Percentiles rank a stretch among this genome's conserved stretches.
Evolutionary conservation across 1,140 invertebrate species (phyloP).

Genomic region (Phthorimaea operculella): DNA sequence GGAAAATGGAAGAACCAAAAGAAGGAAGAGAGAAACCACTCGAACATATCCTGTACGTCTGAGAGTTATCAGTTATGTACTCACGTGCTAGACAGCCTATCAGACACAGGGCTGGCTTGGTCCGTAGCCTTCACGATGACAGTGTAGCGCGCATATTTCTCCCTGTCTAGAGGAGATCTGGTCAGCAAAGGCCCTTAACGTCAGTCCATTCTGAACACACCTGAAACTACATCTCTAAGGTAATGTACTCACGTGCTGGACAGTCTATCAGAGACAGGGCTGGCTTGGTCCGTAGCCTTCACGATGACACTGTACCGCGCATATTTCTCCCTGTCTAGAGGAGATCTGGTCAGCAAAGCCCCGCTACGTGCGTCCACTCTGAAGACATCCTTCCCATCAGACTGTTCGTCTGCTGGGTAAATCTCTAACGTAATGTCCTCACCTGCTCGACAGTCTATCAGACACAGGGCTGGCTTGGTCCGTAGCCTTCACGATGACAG

Average conservation of each 20-base stretch:
- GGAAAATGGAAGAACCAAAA: too few species aligned
- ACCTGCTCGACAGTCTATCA: slow-evolving; percentile 78
- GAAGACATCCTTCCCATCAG: slow-evolving; percentile 73
- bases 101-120: slow-evolving; percentile 77
- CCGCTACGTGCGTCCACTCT: slow-evolving; percentile 85
- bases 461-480: slow-evolving; percentile 82
- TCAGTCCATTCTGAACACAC: slow-evolving; percentile 84
- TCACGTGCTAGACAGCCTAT: slow-evolving; percentile 78
- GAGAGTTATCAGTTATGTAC: too few species aligned
- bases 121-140: slow-evolving; percentile 88
- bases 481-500: slow-evolving; percentile 83
- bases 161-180: slow-evolving; percentile 85
- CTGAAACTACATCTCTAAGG: too few species aligned
- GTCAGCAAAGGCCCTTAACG: slow-evolving; percentile 88
- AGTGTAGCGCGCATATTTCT: slow-evolving; percentile 87
- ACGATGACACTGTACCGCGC: slow-evolving; percentile 89
- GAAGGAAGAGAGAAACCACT: too few species aligned
- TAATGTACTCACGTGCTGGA: slow-evolving; percentile 72
- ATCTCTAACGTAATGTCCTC: too few species aligned
- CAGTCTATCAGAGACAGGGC: slow-evolving; percentile 74
- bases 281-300: slow-evolving; percentile 85
- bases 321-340: slow-evolving; percentile 89
- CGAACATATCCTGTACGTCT: too few species aligned
- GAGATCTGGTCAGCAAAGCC: slow-evolving; percentile 83
- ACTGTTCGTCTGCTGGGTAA: slow-evolving; percentile 44